A percentile compares a stretch with the other conserved stretches of the same genome.
phyloP scores from a whole-genome alignment of 1,140 invertebrate species.

The Tetranychus urticae region DNA sequence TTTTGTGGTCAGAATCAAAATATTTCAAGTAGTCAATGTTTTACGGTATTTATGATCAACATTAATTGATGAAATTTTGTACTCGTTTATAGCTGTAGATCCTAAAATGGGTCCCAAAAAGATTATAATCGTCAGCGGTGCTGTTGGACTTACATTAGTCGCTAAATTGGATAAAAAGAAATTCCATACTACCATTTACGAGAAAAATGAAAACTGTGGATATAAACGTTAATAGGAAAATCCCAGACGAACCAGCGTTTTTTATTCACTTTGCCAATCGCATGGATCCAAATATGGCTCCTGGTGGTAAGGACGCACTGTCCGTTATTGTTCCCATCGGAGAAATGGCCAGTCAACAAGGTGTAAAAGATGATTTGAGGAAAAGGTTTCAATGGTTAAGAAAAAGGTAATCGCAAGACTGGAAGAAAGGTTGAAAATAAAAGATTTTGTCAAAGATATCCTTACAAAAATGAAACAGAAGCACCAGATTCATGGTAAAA shows the following conservation, averaged over 20 bases:
- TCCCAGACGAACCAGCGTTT: background rate
- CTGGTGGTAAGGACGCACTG: background rate
- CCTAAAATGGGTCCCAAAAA: no score
- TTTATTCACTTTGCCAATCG: background rate
- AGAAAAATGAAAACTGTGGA: background rate
- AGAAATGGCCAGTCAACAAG: background rate
- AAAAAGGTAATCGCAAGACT: background rate
- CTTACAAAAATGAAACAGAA: background rate
- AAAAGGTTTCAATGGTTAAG: background rate
- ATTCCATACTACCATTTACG: no score
- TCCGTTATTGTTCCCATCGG: background rate
- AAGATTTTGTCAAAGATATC: background rate
- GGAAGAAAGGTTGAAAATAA: background rate
- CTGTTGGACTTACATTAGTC: no score
- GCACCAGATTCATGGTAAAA: no score
- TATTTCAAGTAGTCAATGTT: no score
- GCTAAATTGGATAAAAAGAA: no score
- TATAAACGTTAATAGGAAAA: background rate
- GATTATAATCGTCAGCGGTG: no score
- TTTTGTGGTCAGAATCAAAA: no score
- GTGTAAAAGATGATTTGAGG: background rate
- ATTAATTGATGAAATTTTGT: no score
- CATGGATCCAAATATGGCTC: background rate
- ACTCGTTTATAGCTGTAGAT: no score
- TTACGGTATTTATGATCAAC: no score